Conservation (phyloP, 2,113 vertebrate genomes). For the Butorides virescens region DNA sequence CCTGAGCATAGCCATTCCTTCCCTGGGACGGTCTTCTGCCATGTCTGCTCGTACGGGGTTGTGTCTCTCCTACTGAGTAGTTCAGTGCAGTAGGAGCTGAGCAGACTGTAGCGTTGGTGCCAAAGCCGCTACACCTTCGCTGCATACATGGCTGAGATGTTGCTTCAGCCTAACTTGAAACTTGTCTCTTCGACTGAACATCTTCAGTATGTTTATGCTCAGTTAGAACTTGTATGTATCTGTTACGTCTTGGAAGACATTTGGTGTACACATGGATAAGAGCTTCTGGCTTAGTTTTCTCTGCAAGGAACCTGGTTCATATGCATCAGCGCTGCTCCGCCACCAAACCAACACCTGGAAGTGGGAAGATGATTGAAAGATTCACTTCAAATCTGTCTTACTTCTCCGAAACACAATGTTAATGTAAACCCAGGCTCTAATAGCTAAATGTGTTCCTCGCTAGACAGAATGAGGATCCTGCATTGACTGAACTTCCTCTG, state of each 20-base stretch:
- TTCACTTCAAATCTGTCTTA: neutral
- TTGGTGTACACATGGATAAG: rapidly evolving
- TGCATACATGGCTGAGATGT: neutral
- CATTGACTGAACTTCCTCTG: neutral
- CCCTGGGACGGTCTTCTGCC: neutral
- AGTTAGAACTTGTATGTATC: neutral
- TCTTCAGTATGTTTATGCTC: neutral
- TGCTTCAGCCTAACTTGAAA: neutral
- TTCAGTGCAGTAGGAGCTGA: neutral
- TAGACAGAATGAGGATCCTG: neutral
- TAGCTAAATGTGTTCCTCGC: neutral
- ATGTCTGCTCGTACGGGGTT: rapidly evolving
- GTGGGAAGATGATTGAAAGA: neutral
- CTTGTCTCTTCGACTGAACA: rapidly evolving
- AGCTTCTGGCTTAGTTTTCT: neutral
- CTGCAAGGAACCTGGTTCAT: neutral
- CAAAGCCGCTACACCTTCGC: neutral
- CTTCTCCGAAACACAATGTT: neutral
- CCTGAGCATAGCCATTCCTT: neutral
- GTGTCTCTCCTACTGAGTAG: rapidly evolving
- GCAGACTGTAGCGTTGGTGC: neutral
- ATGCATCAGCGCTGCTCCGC: neutral
- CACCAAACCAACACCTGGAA: neutral
- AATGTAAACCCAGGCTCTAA: neutral
- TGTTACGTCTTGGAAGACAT: neutral